phyloP scores from a whole-genome alignment of 2,797 vertebrate genomes.

The Kryptolebias ocellatus region DNA sequence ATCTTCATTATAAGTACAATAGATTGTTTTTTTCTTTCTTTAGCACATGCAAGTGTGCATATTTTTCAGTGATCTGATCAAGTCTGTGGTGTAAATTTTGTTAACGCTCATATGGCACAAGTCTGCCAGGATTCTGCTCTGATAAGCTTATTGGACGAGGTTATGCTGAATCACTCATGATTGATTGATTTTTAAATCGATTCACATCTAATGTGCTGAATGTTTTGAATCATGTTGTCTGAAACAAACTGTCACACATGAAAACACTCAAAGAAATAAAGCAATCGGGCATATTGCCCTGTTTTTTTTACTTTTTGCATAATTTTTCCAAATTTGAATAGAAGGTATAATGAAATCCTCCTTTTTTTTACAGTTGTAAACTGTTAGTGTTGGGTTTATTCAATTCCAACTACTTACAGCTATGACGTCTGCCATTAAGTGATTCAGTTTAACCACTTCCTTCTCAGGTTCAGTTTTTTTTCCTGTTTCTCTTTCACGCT shows the following conservation, averaged over 20 bases:
- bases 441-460: constrained; percentile 56
- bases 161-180: too few species aligned
- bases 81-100: too few species aligned
- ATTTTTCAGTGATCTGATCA: too few species aligned
- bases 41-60: too few species aligned
- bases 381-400: constrained; percentile 33
- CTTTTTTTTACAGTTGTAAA: constrained; percentile 23
- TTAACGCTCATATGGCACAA: too few species aligned
- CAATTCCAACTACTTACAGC: constrained; percentile 48
- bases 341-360: constrained; percentile 37
- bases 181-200: constrained; percentile 19
- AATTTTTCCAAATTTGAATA: constrained; percentile 22
- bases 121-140: too few species aligned
- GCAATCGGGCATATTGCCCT: constrained; percentile 21
- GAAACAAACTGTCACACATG: not conserved
- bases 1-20: too few species aligned
- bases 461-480: constrained; percentile 46
- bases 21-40: too few species aligned
- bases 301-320: constrained; percentile 24
- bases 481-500: constrained; percentile 53
- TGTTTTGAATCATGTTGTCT: constrained; percentile 14
- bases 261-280: constrained; percentile 19
- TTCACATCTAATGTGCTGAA: not conserved
- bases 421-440: constrained; percentile 62
- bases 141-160: not conserved